phyloP scores from a whole-genome alignment of 1,140 invertebrate species.

The Apis laboriosa region DNA sequence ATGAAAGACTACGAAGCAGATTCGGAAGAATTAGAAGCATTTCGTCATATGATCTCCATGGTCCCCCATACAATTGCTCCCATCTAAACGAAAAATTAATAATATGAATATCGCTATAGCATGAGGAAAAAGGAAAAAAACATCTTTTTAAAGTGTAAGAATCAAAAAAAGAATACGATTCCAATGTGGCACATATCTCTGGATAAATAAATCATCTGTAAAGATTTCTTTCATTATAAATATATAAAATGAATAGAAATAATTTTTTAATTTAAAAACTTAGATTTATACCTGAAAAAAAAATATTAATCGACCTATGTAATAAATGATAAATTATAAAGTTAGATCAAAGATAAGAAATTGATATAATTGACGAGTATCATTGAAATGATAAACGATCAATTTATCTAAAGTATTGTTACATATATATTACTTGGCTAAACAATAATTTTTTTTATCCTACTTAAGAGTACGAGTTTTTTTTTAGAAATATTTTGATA shows the following conservation, averaged over 20 bases:
- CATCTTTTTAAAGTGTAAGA: slow-evolving; percentile 11
- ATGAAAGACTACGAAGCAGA: slow-evolving; percentile 80
- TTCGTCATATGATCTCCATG: slow-evolving; percentile 76
- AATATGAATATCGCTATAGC: slow-evolving; percentile 44
- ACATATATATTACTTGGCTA: not conserved
- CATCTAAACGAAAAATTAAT: slow-evolving; percentile 78
- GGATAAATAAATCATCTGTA: slow-evolving; percentile 9
- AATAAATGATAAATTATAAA: not conserved
- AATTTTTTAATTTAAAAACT: not conserved
- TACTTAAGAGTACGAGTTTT: not conserved
- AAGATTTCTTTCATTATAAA: not conserved
- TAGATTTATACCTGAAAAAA: slow-evolving; percentile 16
- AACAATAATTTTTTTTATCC: not conserved
- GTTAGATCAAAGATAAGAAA: not conserved
- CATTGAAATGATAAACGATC: slow-evolving; percentile 8
- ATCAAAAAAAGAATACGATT: not conserved
- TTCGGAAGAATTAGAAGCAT: slow-evolving; percentile 78
- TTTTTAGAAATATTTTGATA: not conserved
- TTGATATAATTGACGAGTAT: not conserved
- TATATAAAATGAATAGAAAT: not conserved
- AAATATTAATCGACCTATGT: not conserved
- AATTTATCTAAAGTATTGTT: not conserved
- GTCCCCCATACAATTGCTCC: slow-evolving; percentile 81
- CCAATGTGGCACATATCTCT: slow-evolving; percentile 19
- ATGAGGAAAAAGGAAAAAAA: not conserved